These are phyloP conservation scores for Alaudala cheleensis DNA, from an alignment of 2,113 vertebrate species.

Conservation along the genomic window DNA sequence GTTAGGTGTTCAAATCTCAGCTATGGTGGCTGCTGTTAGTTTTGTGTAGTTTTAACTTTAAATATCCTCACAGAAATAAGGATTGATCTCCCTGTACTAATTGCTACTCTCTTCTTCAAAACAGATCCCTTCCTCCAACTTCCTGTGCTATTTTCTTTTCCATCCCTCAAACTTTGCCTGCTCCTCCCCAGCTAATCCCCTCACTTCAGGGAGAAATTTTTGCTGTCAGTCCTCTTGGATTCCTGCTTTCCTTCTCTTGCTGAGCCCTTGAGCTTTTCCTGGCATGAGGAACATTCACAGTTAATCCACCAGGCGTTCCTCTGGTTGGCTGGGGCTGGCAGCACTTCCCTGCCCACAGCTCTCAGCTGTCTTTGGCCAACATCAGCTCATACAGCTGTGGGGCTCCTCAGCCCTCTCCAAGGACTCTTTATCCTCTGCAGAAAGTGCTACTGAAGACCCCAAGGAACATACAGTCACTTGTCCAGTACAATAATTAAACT, in stretches of 20 bases:
- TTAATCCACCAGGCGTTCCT: not conserved
- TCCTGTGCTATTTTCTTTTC: not conserved
- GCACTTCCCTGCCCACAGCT: not conserved
- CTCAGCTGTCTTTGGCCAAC: not conserved
- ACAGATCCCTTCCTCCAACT: not conserved
- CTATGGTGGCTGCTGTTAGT: not conserved
- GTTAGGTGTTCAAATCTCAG: not conserved
- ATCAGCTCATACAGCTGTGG: not conserved
- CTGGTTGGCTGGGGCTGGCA: not conserved
- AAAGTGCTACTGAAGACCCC: not conserved
- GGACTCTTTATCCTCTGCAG: not conserved
- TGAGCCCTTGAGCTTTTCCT: slow-evolving; percentile 19
- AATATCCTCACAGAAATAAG: not conserved
- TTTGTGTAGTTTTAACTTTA: not conserved
- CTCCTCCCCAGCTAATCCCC: not conserved
- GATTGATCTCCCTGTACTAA: not conserved
- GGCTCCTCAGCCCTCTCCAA: not conserved
- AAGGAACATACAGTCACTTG: not conserved
- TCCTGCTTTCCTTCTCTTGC: not conserved
- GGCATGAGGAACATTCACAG: not conserved
- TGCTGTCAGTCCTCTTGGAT: not conserved
- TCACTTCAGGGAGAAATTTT: not conserved
- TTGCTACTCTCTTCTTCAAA: not conserved
- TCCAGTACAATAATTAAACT: not conserved
- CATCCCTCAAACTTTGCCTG: not conserved